Conservation (phyloP, 2,888 invertebrate species). For the Kryphioiulus occultus region DNA sequence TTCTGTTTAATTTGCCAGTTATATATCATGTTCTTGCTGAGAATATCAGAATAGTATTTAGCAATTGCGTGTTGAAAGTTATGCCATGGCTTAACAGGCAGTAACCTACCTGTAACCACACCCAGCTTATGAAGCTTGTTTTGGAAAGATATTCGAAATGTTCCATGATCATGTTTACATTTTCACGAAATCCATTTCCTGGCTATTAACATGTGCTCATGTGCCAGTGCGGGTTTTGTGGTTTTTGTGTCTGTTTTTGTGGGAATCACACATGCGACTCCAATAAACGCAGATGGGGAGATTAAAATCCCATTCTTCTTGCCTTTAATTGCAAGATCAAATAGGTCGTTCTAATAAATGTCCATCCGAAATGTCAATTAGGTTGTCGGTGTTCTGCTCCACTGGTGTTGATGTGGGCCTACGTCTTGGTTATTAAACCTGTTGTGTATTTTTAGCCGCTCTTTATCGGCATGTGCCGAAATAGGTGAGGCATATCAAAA, state of each 20-base stretch:
- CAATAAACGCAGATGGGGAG: background rate
- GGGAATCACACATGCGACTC: no score
- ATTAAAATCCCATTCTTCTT: background rate
- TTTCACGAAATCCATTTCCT: no score
- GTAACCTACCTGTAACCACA: no score
- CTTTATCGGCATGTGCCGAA: background rate
- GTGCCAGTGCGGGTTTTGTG: no score
- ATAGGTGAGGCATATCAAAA: background rate
- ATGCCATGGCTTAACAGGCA: background rate
- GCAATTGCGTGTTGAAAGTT: background rate
- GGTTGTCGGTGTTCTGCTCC: background rate
- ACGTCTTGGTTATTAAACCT: background rate
- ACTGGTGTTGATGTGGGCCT: background rate
- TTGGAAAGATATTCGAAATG: no score
- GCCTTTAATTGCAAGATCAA: background rate
- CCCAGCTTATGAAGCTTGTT: no score
- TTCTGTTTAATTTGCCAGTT: background rate
- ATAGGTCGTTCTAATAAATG: background rate
- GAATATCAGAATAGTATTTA: background rate
- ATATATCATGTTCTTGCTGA: background rate
- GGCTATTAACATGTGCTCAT: no score
- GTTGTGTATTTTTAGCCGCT: background rate
- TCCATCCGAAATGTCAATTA: background rate
- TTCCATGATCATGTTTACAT: no score
- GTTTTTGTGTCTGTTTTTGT: no score